A percentile compares a stretch with the other conserved stretches of the same genome.
phyloP scores from a whole-genome alignment of 2,113 vertebrate genomes.

The Tichodroma muraria region DNA sequence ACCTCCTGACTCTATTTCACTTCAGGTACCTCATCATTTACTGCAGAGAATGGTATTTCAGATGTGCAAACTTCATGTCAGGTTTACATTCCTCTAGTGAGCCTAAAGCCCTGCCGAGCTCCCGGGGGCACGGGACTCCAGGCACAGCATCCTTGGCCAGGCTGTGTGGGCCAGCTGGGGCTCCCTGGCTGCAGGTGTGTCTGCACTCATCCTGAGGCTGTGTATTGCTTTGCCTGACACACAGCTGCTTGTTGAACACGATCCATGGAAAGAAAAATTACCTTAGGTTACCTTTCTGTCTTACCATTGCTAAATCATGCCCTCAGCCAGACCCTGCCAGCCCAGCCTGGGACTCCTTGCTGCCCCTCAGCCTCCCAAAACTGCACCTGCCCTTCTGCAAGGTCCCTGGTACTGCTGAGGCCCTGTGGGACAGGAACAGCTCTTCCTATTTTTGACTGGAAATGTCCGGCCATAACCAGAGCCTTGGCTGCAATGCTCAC shows the following conservation, averaged over 20 bases:
- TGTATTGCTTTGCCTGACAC: not conserved
- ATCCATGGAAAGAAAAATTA: not conserved
- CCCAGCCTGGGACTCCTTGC: not conserved
- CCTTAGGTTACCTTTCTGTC: not conserved
- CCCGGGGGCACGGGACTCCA: accelerated
- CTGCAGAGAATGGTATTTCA: not conserved
- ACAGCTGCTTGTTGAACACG: not conserved
- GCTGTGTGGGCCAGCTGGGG: not conserved
- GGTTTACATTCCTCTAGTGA: not conserved
- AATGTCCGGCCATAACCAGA: not conserved
- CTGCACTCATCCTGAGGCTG: not conserved
- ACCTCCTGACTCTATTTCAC: not conserved
- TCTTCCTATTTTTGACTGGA: not conserved
- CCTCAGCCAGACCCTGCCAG: not conserved
- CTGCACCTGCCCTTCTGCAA: not conserved
- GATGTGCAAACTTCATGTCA: not conserved
- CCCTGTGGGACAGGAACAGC: not conserved
- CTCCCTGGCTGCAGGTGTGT: accelerated
- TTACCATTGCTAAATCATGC: accelerated
- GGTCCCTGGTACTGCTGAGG: not conserved
- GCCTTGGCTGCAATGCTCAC: not conserved
- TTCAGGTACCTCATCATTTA: not conserved
- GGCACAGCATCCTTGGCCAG: accelerated
- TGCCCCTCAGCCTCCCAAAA: not conserved
- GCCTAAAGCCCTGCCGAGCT: not conserved